Base-by-base conservation (phyloP, 2,113 vertebrate genomes). In the Spilogale gracilis region DNA sequence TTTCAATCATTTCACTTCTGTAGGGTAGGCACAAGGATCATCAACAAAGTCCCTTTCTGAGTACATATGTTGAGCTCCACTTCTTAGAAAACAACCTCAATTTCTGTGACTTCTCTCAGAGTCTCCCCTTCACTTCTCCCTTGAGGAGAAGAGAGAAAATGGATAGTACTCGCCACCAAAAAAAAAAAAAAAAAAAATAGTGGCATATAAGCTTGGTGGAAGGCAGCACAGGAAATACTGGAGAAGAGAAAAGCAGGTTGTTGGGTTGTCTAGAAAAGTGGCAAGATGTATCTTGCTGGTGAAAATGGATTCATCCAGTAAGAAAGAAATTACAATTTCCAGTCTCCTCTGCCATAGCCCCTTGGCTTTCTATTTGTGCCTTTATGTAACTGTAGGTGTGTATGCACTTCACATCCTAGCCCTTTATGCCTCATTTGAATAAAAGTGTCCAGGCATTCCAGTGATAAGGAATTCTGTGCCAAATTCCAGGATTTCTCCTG, bases 401-500 rank as follows among this genome's bases (percentile, higher is more conserved):
- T 45, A 27, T 65, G 17, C 8, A 9, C 6, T 74, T 90, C 52
- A 43, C 25, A 60, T 43, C 3, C 6, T 27, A 60, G 73, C 79
- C 9, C 13, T 85, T 87, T 45, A 45, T 18, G 1, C 58, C 48
- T 82, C 67, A 32, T 67, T 76, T 60, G 63, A 74, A 81, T 74
- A 67, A 87, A 91, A 52, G 30, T 9, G 27, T 80, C n/a, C 27
- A 74, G 6, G 65, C 27, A n/a, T 60, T 45, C n/a, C 50, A 32
- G 61, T 18, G 65, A 52, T 74, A 63, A 81, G 63, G n/a, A 43
- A 73, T 65, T 38, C 9, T 65, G 79, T 30, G 74, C 48, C 54
- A 32, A 73, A 94, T 80, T 63, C 63, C 60, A 54, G 80, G n/a
- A 56, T 91, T 96, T 86, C 86, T 50, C 79, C 54, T 43, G 30